A percentile compares a stretch with the other conserved stretches of the same genome.
Evolutionary conservation across 2,888 invertebrate genomes (phyloP).

Genomic region (Rotaria sp.): DNA sequence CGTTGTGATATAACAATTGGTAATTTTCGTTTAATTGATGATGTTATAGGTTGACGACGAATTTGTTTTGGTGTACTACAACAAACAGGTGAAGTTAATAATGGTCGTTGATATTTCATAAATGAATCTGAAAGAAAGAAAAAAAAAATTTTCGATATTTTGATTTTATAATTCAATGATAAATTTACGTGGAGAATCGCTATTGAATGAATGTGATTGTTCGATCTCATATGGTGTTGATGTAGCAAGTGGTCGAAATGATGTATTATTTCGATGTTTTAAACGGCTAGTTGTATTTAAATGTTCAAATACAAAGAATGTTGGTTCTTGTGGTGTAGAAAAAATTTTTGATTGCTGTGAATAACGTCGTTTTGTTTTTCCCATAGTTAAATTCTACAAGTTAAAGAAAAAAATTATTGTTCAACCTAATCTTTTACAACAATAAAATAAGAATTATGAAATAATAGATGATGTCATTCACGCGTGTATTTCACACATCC

Average conservation of each 20-base stretch:
- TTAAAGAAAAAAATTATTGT: background rate
- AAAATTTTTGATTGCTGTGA: background rate
- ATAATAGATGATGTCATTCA: background rate
- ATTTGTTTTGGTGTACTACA: background rate
- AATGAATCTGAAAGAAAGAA: background rate
- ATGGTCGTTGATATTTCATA: background rate
- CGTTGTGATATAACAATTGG: background rate
- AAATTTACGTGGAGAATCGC: background rate
- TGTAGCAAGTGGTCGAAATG: slow-evolving; percentile 1
- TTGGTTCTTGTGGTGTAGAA: background rate
- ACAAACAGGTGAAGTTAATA: background rate
- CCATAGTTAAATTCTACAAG: background rate
- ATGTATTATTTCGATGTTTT: background rate
- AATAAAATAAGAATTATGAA: background rate
- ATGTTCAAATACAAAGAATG: background rate
- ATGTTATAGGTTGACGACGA: background rate
- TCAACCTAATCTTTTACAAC: background rate
- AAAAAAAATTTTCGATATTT: background rate
- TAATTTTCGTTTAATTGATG: background rate
- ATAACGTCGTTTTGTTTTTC: background rate
- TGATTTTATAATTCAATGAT: too few relatives aligned
- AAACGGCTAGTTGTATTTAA: background rate
- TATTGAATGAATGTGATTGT: background rate
- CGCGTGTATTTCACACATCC: background rate
- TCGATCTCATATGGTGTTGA: background rate